Evolutionary conservation across 2,113 vertebrate genomes (phyloP).

Genomic region (Platysteira castanea): DNA sequence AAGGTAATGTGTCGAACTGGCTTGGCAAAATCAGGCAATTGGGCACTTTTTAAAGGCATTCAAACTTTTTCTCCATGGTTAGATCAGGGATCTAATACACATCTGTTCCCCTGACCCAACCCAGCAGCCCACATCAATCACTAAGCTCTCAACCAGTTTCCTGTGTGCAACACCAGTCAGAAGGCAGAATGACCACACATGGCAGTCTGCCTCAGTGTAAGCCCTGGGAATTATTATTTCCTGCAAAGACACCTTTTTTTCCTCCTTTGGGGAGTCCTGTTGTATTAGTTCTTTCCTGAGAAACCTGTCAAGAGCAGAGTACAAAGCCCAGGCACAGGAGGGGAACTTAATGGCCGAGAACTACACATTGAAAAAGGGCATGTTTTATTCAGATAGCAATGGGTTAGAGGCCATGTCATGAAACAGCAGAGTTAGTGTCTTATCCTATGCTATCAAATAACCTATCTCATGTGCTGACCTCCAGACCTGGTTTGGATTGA

Average conservation of each 20-base stretch:
- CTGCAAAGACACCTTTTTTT: background rate
- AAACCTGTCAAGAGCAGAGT: background rate
- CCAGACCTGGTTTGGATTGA: background rate
- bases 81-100: slow-evolving; percentile 11
- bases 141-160: background rate
- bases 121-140: slow-evolving; percentile 35
- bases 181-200: background rate
- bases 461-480: background rate
- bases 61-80: slow-evolving; percentile 34
- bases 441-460: background rate
- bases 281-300: background rate
- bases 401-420: background rate
- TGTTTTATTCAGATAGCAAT: background rate
- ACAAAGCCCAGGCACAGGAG: background rate
- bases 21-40: slow-evolving; percentile 44
- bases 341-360: background rate
- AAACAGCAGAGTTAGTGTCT: background rate
- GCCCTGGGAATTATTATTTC: background rate
- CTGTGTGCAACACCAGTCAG: background rate
- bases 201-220: background rate
- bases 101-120: slow-evolving; percentile 58
- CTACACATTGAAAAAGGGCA: background rate
- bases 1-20: slow-evolving; percentile 41
- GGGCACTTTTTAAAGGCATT: slow-evolving; percentile 44
- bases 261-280: background rate